A percentile compares a stretch with the other conserved stretches of the same genome.
These are phyloP conservation scores for Mormyrops attenuatus DNA, from an alignment of 2,797 vertebrate species.

Conservation along the genomic window DNA sequence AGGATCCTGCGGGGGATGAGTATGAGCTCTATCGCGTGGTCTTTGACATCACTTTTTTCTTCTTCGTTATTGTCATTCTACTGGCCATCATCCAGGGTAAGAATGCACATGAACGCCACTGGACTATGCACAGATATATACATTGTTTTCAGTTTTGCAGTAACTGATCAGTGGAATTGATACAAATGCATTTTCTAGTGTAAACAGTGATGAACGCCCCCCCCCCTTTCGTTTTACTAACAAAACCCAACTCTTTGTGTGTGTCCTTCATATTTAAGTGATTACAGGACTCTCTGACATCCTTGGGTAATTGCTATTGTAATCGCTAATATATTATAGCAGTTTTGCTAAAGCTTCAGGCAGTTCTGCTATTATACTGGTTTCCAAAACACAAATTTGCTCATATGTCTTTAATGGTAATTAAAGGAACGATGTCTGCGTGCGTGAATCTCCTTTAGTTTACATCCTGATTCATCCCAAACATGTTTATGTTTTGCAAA, in stretches of 20 bases:
- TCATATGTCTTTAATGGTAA: too few species aligned
- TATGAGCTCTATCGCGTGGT: conserved; percentile 90
- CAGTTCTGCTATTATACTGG: too few species aligned
- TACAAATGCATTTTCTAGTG: neutral
- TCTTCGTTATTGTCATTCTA: conserved; percentile 90
- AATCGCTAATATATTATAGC: too few species aligned
- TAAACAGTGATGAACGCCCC: neutral
- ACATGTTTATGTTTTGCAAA: too few species aligned
- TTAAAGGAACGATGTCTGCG: too few species aligned
- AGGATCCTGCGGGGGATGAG: conserved; percentile 85
- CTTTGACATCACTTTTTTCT: conserved; percentile 94
- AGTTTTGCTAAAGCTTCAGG: too few species aligned
- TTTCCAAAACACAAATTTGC: too few species aligned
- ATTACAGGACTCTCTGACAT: too few species aligned
- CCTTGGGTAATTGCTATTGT: too few species aligned
- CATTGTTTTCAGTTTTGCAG: neutral
- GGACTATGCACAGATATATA: neutral
- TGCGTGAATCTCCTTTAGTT: too few species aligned
- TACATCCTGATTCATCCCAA: too few species aligned
- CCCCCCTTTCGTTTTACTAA: neutral
- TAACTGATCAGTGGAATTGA: neutral
- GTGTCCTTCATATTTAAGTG: too few species aligned
- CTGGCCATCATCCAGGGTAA: conserved; percentile 90
- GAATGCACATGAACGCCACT: neutral
- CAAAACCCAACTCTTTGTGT: neutral